Conservation (phyloP, 2,113 vertebrate species). For the Cynocephalus volans region DNA sequence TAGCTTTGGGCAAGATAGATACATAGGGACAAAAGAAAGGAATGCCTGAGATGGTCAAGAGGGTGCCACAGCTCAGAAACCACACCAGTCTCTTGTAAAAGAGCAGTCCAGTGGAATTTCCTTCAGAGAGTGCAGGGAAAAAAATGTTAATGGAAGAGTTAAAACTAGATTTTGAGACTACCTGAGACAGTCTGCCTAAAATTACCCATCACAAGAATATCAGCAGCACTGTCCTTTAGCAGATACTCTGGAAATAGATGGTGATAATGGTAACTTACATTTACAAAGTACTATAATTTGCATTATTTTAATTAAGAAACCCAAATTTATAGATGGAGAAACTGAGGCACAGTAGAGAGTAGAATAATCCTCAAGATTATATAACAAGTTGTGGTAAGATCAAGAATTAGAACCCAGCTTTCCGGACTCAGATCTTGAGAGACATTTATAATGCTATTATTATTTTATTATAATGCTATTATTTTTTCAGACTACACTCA, state of each 20-base stretch:
- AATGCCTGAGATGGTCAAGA: constrained; percentile 5
- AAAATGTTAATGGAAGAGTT: not conserved
- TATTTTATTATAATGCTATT: constrained; percentile 17
- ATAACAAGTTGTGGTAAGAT: not conserved
- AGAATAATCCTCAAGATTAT: constrained; percentile 1
- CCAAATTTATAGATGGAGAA: not conserved
- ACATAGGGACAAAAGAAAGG: not conserved
- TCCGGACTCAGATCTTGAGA: not conserved
- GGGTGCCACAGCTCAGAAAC: not conserved
- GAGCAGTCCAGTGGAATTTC: not conserved
- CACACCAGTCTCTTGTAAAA: not conserved
- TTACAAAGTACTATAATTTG: not conserved
- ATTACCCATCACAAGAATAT: not conserved
- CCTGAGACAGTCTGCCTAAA: not conserved
- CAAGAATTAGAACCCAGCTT: constrained; percentile 39
- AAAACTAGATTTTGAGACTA: constrained; percentile 1
- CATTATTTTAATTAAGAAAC: constrained; percentile 49
- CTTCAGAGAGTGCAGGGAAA: not conserved
- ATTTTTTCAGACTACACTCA: constrained; percentile 7
- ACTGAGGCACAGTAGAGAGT: not conserved
- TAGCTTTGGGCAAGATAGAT: not conserved
- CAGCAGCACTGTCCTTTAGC: not conserved
- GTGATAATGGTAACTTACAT: not conserved
- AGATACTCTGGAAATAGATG: not conserved
- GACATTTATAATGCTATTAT: not conserved